Evolutionary conservation across 2,113 vertebrate species (phyloP).

Genomic region (Notarius lentiginosus): DNA sequence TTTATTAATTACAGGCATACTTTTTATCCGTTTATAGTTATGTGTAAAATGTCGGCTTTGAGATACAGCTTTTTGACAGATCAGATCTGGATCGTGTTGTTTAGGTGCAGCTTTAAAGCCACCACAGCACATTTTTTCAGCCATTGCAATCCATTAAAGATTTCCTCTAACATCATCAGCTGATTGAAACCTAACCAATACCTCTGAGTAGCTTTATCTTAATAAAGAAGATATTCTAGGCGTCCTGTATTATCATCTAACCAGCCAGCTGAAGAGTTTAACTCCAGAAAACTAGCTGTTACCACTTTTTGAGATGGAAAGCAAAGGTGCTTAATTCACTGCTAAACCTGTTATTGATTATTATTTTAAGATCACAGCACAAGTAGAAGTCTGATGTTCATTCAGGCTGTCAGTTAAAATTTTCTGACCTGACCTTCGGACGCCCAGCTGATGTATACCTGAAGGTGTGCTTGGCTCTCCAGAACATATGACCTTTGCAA

Average conservation of each 20-base stretch:
- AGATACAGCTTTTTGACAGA: neutral
- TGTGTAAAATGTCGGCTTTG: neutral
- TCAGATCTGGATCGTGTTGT: neutral
- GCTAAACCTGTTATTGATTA: too few relatives aligned
- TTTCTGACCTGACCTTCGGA: slow-evolving; percentile 12
- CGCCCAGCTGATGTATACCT: neutral
- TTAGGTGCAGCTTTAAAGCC: neutral
- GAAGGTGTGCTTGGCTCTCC: neutral
- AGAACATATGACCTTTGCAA: neutral
- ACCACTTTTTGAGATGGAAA: too few relatives aligned
- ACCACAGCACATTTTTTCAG: neutral
- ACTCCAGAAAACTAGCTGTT: too few relatives aligned
- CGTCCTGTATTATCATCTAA: too few relatives aligned
- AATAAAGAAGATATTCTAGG: too few relatives aligned
- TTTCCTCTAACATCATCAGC: neutral
- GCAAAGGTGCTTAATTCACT: too few relatives aligned
- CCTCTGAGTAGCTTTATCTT: neutral
- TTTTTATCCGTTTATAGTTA: neutral
- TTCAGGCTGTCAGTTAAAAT: neutral
- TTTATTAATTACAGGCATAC: neutral
- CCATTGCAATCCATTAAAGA: neutral
- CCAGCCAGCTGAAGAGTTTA: too few relatives aligned
- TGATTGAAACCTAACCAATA: neutral
- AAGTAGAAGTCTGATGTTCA: neutral
- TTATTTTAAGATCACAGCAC: neutral